phyloP scores from a whole-genome alignment of 2,113 vertebrate species.

The Neolamprologus modestus region DNA sequence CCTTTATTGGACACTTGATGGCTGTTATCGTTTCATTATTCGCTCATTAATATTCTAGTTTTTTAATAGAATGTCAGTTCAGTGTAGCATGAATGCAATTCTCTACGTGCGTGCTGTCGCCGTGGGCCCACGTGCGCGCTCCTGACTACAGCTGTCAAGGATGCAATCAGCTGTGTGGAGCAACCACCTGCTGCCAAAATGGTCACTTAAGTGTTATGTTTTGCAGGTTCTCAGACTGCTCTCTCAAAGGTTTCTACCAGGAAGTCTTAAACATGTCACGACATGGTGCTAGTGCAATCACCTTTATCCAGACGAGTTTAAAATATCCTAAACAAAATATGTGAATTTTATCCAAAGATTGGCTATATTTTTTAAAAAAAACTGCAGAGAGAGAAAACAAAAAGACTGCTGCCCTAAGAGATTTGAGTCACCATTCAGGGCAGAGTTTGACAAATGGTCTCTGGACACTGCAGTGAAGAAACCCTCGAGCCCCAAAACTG shows the following conservation, averaged over 20 bases:
- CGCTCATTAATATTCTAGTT: not conserved
- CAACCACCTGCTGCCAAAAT: not conserved
- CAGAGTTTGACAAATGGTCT: not conserved
- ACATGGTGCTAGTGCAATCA: not conserved
- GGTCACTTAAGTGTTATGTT: not conserved
- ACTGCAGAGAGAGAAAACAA: not conserved
- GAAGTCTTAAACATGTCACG: not conserved
- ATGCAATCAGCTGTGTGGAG: not conserved
- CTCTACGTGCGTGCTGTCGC: not conserved
- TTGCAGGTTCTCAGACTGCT: not conserved
- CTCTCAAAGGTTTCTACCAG: not conserved
- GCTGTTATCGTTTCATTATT: not conserved
- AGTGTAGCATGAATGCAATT: not conserved
- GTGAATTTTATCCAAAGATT: not conserved
- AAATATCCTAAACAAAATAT: not conserved
- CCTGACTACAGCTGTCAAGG: not conserved
- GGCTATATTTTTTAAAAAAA: rapidly evolving
- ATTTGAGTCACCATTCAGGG: not conserved
- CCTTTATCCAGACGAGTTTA: not conserved
- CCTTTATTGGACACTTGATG: not conserved
- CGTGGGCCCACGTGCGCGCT: rapidly evolving
- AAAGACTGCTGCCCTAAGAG: not conserved
- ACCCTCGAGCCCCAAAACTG: not conserved
- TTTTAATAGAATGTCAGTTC: not conserved
- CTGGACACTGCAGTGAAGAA: not conserved